A percentile compares a stretch with the other conserved stretches of the same genome.
Evolutionary conservation across 2,888 invertebrate species (phyloP).

Genomic region (Apamea sordens): DNA sequence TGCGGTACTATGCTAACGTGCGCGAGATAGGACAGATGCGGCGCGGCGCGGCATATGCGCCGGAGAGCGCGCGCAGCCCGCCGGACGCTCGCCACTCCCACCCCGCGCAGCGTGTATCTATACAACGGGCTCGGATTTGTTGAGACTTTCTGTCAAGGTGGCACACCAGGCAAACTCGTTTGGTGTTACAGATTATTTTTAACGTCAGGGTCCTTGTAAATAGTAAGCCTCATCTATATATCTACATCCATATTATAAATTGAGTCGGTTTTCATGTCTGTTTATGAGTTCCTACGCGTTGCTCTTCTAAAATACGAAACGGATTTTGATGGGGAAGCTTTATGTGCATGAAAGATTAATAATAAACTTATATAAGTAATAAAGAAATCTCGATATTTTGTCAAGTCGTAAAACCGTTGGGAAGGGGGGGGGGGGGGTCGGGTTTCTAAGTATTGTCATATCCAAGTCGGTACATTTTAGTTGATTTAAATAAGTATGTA

Average conservation of each 20-base stretch:
- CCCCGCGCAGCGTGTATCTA: conserved; percentile 23
- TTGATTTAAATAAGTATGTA: not conserved
- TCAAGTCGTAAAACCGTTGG: not conserved
- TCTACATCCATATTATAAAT: not conserved
- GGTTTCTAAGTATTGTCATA: not conserved
- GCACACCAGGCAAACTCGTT: conserved; percentile 29
- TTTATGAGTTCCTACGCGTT: not conserved
- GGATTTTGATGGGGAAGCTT: not conserved
- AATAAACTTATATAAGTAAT: not conserved
- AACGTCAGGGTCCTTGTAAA: not conserved
- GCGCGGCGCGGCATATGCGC: conserved; percentile 70
- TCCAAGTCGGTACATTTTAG: not conserved
- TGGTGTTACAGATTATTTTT: conserved; percentile 23
- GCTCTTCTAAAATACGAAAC: not conserved
- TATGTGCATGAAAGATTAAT: not conserved
- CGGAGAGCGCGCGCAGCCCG: conserved; percentile 31
- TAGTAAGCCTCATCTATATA: not conserved
- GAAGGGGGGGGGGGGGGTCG: not conserved
- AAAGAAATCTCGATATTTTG: not conserved
- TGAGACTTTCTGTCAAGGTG: conserved; percentile 47
- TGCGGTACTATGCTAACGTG: conserved; percentile 74
- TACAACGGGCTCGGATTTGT: conserved; percentile 47
- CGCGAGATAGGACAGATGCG: conserved; percentile 77
- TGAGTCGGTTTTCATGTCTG: not conserved
- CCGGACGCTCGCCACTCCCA: conserved; percentile 48